These are phyloP conservation scores for Apotomis capreana DNA, from an alignment of 2,888 invertebrate genomes.

Conservation along the genomic window DNA sequence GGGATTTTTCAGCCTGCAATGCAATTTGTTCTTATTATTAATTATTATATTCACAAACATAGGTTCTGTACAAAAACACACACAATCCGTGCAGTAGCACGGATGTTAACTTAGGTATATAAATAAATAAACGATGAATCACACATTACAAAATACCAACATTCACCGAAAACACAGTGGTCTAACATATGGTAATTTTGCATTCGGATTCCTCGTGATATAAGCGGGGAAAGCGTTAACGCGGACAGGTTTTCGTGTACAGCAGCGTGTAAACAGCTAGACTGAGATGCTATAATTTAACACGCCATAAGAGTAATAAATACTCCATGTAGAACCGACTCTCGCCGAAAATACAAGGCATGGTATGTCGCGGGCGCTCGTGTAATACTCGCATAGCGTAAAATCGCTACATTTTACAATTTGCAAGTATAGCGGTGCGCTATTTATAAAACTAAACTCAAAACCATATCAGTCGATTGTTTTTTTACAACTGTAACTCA, in stretches of 20 bases:
- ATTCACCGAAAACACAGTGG: constrained; percentile 6
- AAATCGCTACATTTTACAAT: not conserved
- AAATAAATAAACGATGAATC: constrained; percentile 1
- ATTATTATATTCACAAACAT: too few species aligned
- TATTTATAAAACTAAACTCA: too few species aligned
- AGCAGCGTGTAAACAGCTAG: constrained; percentile 12
- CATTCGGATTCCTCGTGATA: constrained; percentile 28
- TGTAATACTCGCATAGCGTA: not conserved
- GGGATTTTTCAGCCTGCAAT: too few species aligned
- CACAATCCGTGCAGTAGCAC: too few species aligned
- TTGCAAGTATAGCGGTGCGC: too few species aligned
- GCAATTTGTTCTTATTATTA: too few species aligned
- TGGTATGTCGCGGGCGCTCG: not conserved
- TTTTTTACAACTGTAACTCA: too few species aligned
- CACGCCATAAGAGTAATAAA: not conserved
- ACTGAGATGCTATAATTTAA: constrained; percentile 20
- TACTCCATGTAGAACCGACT: constrained; percentile 13
- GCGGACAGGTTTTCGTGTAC: constrained; percentile 23
- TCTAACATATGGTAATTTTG: constrained; percentile 19
- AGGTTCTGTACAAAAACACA: too few species aligned
- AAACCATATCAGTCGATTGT: too few species aligned
- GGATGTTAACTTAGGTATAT: too few species aligned
- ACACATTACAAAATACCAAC: constrained; percentile 11
- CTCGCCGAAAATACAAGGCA: constrained; percentile 11
- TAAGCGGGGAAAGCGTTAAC: constrained; percentile 38